phyloP scores from a whole-genome alignment of 1,140 invertebrate species.

The Drosophila funebris region DNA sequence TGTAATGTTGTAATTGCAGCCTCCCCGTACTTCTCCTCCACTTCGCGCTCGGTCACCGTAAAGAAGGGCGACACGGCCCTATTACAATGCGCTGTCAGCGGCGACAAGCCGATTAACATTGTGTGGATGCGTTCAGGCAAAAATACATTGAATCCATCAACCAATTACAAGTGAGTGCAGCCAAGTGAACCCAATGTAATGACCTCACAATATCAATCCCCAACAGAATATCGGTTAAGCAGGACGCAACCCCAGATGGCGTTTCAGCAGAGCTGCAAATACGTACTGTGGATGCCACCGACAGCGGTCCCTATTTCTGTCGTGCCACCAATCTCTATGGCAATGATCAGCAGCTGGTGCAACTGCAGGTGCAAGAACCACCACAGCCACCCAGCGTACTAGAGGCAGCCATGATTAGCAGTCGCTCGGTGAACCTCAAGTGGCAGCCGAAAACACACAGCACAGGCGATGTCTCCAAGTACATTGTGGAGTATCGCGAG shows the following conservation, averaged over 20 bases:
- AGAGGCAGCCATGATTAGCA: conserved; percentile 88
- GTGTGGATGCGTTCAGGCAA: conserved; percentile 89
- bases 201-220: conserved; percentile 5
- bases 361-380: conserved; percentile 92
- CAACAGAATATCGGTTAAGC: conserved; percentile 87
- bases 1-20: conserved; percentile 84
- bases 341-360: conserved; percentile 91
- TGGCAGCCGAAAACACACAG: conserved; percentile 89
- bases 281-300: conserved; percentile 88
- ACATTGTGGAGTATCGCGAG: conserved; percentile 90
- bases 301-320: conserved; percentile 93
- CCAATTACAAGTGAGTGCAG: conserved; percentile 86
- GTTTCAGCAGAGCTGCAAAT: conserved; percentile 90
- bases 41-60: conserved; percentile 88
- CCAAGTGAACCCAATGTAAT: neutral
- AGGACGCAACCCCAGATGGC: conserved; percentile 88
- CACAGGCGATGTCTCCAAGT: conserved; percentile 89
- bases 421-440: conserved; percentile 89
- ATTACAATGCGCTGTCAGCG: conserved; percentile 91
- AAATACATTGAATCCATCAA: conserved; percentile 88
- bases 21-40: conserved; percentile 89
- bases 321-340: conserved; percentile 92
- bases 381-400: conserved; percentile 89
- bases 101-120: conserved; percentile 92
- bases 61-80: conserved; percentile 90